phyloP scores from a whole-genome alignment of 2,113 vertebrate genomes.

The Brevimyrus niger region DNA sequence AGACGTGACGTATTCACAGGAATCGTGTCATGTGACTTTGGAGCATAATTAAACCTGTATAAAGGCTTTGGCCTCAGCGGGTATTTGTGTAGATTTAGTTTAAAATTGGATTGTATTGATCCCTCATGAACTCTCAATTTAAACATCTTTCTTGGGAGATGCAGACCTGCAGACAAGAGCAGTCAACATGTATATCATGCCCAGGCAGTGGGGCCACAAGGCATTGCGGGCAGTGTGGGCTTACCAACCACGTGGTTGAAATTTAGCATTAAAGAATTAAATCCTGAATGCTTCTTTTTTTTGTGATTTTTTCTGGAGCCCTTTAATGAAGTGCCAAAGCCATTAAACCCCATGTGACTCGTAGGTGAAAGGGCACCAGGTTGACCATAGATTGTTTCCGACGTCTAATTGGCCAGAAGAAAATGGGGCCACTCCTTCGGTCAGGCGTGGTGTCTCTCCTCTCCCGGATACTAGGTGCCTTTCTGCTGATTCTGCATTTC shows the following conservation, averaged over 20 bases:
- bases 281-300: background rate
- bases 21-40: background rate
- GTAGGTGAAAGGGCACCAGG: background rate
- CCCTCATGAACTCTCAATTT: background rate
- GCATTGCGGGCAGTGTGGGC: background rate
- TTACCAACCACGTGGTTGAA: background rate
- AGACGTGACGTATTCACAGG: background rate
- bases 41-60: background rate
- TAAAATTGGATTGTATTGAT: background rate
- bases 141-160: background rate
- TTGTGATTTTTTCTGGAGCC: background rate
- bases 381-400: background rate
- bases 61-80: background rate
- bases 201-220: background rate
- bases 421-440: background rate
- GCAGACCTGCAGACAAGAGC: background rate
- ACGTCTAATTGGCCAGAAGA: background rate
- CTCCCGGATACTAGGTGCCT: background rate
- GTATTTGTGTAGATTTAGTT: background rate
- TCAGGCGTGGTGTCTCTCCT: background rate
- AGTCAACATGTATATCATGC: background rate
- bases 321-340: background rate
- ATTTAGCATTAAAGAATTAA: background rate
- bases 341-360: background rate
- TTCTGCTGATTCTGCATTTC: background rate